Evolutionary conservation across 1,140 invertebrate genomes (phyloP), one percentile per base, ranked within the genome.

Genomic region (Drosophila sproati): DNA sequence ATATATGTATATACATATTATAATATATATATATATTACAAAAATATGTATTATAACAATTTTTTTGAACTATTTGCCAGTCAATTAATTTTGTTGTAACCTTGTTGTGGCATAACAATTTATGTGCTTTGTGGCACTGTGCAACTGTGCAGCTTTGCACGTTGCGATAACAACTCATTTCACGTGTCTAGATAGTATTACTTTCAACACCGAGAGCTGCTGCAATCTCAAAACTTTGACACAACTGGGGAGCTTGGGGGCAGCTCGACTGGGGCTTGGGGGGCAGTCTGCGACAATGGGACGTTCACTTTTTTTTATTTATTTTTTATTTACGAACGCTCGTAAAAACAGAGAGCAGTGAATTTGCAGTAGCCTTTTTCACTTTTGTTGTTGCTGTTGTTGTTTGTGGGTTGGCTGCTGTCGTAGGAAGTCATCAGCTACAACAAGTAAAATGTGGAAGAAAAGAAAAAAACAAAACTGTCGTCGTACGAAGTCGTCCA

Each of bases 171-270:
- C 80, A 89, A 89, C 80, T 89, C 66, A 89, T 88, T 88, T 90
- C 85, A 88, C 85, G 85, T 89, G 85, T 89, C 71, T 78, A 88
- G 86, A 88, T 88, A 88, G 83, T 83, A 78, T 88, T 83, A 89
- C 67, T 60, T 72, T 52, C 77, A 62, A 68, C 48, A 68, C 60
- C 20, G 52, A 32, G 50, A 34, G 57, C 34, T 55, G 56, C 54
- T 28, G 43, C 20, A n/a, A 32, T 54, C 34, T 55, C 8, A 4
- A 48, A 35, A 57, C 43, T 32, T 31, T 39, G 31, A 2, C 10
- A 39, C 8, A 7, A 54, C 3, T 35, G 29, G 4, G 62, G 10
- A 67, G 12, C n/a, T 7, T 8, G 54, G 20, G 3, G 12, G 1
- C 12, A 6, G 20, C 12, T 12, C 12, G 12, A 0, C 12, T 12